Conservation (phyloP, 2,113 vertebrate genomes). For the Thermophis baileyi region DNA sequence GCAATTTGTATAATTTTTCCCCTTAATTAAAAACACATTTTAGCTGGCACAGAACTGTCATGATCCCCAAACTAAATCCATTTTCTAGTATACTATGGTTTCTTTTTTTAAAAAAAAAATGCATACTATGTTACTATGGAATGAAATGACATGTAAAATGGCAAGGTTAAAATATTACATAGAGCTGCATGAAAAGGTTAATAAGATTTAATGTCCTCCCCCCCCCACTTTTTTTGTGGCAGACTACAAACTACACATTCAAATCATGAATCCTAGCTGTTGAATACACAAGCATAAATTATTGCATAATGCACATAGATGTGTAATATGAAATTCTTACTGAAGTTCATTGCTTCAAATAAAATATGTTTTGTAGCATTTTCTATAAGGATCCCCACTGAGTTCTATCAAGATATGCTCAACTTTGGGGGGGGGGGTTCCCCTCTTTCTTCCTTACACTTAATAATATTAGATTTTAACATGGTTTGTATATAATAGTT, state of each 20-base stretch:
- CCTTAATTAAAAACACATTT: neutral
- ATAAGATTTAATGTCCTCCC: constrained; percentile 37
- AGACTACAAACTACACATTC: constrained; percentile 52
- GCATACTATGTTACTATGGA: constrained; percentile 18
- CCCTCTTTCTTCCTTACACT: constrained; percentile 35
- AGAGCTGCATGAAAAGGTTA: constrained; percentile 49
- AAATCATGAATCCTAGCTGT: constrained; percentile 51
- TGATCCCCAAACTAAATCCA: neutral
- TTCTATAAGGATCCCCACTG: constrained; percentile 56
- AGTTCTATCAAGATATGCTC: constrained; percentile 50
- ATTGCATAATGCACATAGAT: constrained; percentile 52
- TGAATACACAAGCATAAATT: constrained; percentile 64
- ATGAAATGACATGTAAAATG: constrained; percentile 11
- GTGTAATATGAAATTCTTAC: constrained; percentile 61
- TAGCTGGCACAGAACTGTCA: neutral
- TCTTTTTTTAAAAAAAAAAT: neutral
- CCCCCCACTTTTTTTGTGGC: neutral
- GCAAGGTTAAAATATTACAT: constrained; percentile 34
- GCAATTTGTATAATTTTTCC: neutral
- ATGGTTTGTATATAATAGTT: constrained; percentile 32
- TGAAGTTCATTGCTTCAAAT: constrained; percentile 61
- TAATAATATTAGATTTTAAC: constrained; percentile 31
- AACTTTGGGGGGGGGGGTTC: constrained; percentile 41
- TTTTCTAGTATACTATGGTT: neutral
- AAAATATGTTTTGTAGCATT: constrained; percentile 54